Evolutionary conservation across 2,113 vertebrate species (phyloP).

Genomic region (Sminthopsis crassicaudata): DNA sequence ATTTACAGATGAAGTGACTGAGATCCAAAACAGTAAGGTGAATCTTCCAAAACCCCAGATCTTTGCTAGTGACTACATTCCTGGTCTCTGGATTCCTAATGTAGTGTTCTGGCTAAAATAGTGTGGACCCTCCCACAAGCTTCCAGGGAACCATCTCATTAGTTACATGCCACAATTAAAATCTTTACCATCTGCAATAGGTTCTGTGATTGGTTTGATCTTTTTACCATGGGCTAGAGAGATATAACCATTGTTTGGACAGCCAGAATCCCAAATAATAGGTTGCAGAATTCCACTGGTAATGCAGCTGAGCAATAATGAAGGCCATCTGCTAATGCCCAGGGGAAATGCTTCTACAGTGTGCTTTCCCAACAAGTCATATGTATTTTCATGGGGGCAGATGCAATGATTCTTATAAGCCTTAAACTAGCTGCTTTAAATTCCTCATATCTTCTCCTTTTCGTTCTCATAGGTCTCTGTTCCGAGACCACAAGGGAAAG

Average conservation of each 20-base stretch:
- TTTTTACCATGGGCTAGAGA: neutral
- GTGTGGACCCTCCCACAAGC: neutral
- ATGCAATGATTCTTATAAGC: neutral
- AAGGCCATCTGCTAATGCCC: conserved; percentile 4
- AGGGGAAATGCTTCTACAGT: neutral
- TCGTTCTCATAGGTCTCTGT: neutral
- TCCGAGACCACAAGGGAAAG: neutral
- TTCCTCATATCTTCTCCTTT: neutral
- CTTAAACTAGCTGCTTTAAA: neutral
- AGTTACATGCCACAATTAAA: neutral
- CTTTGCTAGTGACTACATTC: neutral
- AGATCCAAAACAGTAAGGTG: neutral
- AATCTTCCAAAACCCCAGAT: neutral
- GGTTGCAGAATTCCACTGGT: neutral
- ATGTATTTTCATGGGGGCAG: neutral
- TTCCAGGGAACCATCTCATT: neutral
- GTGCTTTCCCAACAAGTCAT: neutral
- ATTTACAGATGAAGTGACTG: neutral
- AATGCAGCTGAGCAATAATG: neutral
- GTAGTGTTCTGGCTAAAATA: neutral
- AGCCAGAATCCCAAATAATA: neutral
- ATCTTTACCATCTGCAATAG: neutral
- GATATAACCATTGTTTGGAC: neutral
- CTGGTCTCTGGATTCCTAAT: neutral
- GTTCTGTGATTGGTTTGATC: neutral